These are phyloP conservation scores for Nestor notabilis DNA, from an alignment of 2,113 vertebrate genomes.

Conservation along the genomic window DNA sequence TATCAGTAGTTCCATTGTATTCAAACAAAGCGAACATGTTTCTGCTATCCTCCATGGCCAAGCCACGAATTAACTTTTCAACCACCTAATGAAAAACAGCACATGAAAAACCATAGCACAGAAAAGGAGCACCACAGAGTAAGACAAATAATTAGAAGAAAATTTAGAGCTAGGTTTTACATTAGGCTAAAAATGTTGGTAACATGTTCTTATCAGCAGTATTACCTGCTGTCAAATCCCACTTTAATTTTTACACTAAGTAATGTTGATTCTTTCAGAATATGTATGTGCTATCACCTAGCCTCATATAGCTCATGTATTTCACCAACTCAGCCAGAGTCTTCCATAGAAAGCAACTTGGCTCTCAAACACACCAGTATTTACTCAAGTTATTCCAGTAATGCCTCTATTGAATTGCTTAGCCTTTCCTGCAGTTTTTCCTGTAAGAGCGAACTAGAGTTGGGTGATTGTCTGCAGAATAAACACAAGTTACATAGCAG, in stretches of 20 bases:
- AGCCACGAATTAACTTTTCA: constrained; percentile 93
- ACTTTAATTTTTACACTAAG: background rate
- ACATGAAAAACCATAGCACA: background rate
- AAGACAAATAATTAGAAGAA: background rate
- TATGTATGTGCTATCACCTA: background rate
- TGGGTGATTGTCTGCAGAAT: background rate
- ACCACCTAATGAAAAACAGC: constrained; percentile 84
- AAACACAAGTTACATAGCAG: background rate
- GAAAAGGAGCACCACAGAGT: background rate
- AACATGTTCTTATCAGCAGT: background rate
- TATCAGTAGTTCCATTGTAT: constrained; percentile 84
- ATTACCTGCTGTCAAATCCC: background rate
- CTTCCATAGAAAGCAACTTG: background rate
- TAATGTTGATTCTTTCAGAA: background rate
- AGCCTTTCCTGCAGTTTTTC: background rate
- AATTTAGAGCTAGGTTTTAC: background rate
- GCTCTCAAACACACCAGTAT: background rate
- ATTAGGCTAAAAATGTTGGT: background rate
- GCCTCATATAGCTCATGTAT: background rate
- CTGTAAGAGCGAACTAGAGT: background rate
- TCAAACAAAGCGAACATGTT: constrained; percentile 99
- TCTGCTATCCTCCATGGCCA: constrained; percentile 97
- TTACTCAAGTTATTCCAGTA: background rate
- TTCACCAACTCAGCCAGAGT: background rate
- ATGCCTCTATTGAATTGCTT: background rate